Evolutionary conservation across 37 sponge, comb jelly and placozoan genomes (phyloP).

Genomic region (Halisarca cf. caerulea): DNA sequence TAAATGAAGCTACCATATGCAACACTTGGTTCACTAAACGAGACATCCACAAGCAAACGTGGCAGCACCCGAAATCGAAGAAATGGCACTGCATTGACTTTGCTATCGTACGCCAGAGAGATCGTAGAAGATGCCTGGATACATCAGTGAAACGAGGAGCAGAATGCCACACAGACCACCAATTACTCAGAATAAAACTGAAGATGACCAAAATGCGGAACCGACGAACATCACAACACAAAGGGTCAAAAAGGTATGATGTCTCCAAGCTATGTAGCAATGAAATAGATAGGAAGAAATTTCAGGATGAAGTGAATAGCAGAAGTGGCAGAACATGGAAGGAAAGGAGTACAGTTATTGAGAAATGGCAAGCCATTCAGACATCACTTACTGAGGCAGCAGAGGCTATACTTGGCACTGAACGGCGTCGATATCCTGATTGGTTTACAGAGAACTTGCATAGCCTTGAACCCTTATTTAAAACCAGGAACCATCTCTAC

Average conservation of each 20-base stretch:
- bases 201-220: neutral
- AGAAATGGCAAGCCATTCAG: neutral
- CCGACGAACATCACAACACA: neutral
- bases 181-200: conserved; percentile 3
- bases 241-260: neutral
- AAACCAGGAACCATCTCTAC: neutral
- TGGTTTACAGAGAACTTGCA: neutral
- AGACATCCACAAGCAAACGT: conserved; percentile 20
- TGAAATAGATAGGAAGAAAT: neutral
- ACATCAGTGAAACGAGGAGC: neutral
- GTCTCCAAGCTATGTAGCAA: neutral
- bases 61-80: conserved; percentile 33
- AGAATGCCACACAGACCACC: conserved; percentile 29
- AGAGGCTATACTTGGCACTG: neutral
- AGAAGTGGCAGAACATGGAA: neutral
- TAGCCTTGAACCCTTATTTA: neutral
- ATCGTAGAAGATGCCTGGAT: conserved; percentile 16
- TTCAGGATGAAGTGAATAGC: neutral
- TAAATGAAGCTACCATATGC: conserved; percentile 34
- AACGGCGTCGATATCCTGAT: neutral
- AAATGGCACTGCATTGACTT: conserved; percentile 18
- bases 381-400: neutral
- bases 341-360: neutral
- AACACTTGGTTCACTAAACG: conserved; percentile 51
- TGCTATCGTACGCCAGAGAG: conserved; percentile 28